Conservation (phyloP, 2,888 invertebrate genomes). For the Linnaemya tessellans region DNA sequence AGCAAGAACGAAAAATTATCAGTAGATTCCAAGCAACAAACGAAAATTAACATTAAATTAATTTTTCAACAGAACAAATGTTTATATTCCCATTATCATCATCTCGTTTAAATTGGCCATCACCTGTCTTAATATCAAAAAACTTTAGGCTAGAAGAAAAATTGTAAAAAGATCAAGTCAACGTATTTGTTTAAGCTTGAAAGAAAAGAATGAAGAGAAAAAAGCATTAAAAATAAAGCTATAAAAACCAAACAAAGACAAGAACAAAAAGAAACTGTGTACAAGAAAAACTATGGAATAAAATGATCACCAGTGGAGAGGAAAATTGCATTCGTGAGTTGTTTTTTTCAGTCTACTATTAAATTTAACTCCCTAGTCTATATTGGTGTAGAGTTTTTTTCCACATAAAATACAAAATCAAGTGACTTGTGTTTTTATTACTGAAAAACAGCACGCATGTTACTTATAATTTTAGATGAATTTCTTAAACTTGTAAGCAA, state of each 20-base stretch:
- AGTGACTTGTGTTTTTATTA: conserved; percentile 37
- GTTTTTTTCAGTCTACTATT: conserved; percentile 15
- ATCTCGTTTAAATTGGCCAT: conserved; percentile 15
- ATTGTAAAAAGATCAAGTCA: conserved; percentile 60
- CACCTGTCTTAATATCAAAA: conserved; percentile 13
- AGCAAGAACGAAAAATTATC: no score
- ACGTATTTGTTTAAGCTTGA: conserved; percentile 65
- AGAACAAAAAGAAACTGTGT: not conserved
- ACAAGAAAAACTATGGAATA: conserved; percentile 49
- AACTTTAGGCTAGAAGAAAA: conserved; percentile 54
- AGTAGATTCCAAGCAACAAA: no score
- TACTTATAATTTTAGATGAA: conserved; percentile 24
- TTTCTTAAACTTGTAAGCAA: conserved; percentile 7
- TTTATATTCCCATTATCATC: no score
- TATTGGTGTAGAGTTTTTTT: conserved; percentile 34
- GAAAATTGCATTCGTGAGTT: conserved; percentile 71
- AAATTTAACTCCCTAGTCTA: conserved; percentile 52
- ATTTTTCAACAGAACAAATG: no score
- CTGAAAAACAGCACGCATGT: conserved; percentile 53
- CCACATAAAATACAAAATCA: conserved; percentile 17
- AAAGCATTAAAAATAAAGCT: conserved; percentile 15
- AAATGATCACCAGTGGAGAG: conserved; percentile 71
- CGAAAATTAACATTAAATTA: no score
- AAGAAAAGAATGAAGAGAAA: conserved; percentile 37
- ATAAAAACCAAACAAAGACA: conserved; percentile 44